Evolutionary conservation across 2,113 vertebrate species (phyloP).

Genomic region (Cercopithecus mona): DNA sequence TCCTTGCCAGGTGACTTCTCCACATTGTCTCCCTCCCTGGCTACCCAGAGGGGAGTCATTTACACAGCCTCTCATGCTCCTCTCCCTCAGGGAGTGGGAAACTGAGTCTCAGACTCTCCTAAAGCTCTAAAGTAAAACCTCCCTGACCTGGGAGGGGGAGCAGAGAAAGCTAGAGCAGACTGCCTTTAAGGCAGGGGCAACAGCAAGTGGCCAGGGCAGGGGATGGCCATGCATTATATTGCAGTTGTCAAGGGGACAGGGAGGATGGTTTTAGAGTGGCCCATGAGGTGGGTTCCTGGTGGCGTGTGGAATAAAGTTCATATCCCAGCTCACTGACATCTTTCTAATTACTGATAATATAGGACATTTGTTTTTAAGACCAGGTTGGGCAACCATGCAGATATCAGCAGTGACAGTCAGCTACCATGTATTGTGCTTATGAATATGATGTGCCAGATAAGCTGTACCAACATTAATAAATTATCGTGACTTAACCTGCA

Average conservation of each 20-base stretch:
- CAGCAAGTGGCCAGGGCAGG: too few species aligned
- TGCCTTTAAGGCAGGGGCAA: neutral
- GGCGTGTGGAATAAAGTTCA: neutral
- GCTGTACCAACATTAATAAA: neutral
- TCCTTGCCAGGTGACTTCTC: neutral
- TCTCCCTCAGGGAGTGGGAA: neutral
- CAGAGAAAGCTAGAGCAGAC: neutral
- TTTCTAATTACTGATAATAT: neutral
- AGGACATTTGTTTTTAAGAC: neutral
- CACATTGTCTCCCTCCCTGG: neutral
- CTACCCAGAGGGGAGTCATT: neutral
- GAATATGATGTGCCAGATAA: neutral
- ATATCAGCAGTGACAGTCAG: too few species aligned
- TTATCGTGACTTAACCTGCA: neutral
- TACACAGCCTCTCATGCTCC: fast-evolving
- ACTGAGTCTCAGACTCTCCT: neutral
- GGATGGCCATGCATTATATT: fast-evolving
- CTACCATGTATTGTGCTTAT: neutral
- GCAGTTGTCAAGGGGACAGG: neutral
- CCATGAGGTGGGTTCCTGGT: neutral
- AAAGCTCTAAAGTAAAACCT: too few species aligned
- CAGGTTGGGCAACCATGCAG: neutral
- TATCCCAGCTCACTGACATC: neutral
- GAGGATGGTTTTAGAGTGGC: neutral
- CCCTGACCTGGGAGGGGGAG: neutral